Evolutionary conservation across 2,113 vertebrate genomes (phyloP), one percentile per base, ranked within the genome.

Genomic region (Greenwoodochromis staneri): DNA sequence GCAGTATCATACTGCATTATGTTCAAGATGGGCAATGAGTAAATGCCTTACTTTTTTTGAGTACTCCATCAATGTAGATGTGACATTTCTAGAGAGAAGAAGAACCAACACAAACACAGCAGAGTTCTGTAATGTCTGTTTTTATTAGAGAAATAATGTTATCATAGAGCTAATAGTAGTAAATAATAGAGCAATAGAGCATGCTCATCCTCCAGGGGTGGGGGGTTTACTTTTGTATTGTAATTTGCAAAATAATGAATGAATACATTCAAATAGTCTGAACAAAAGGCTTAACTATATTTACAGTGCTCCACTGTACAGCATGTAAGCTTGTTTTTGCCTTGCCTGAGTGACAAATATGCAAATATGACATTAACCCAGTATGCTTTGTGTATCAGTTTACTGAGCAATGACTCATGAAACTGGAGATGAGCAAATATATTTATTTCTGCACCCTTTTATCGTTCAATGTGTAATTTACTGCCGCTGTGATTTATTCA

Each of bases 101-200:
- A 53, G 4, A 38, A 21, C 19, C 27, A 42, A 57, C 17, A 71
- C 10, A 54, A 40, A n/a, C 36, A 85, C 13, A 42, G 19, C n/a
- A 10, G 2, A 6, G 54, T 80, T 59, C 5, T 13, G 14, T 59
- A 31, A 81, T 1, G 3, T 78, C 38, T 82, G 21, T 4, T 91
- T 94, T 93, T 89, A 93, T 95, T 89, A 31, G 66, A 86, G 81
- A 88, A 92, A 94, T 83, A 85, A 38, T 84, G 24, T 47, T 24
- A 82, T 83, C 54, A 86, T 85, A 85, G 85, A 82, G 31, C 45
- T 17, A 42, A 88, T 81, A 69, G 80, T 9, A 51, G 89, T 78
- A 76, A 17, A 89, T 63, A 86, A 82, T 11, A 69, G 42, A 59
- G 13, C 3, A 29, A 31, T 59, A 59, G 81, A 66, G 45, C 49